A percentile compares a stretch with the other conserved stretches of the same genome.
Conservation (phyloP, 2,797 vertebrate genomes). For the Ceryle rudis region DNA sequence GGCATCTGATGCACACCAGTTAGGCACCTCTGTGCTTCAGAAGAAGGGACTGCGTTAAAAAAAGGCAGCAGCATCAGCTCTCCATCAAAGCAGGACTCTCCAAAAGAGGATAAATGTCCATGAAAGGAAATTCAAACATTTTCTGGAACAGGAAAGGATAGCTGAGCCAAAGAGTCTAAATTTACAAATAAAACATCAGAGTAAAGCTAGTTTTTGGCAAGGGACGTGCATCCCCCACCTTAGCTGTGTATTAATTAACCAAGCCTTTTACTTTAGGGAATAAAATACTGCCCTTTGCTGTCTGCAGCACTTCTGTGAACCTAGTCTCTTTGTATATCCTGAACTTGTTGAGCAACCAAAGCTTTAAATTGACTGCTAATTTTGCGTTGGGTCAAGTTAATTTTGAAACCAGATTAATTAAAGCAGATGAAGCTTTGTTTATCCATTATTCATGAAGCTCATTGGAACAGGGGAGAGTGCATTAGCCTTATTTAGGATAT, state of each 20-base stretch:
- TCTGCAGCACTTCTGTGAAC: constrained; percentile 21
- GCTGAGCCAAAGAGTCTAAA: not conserved
- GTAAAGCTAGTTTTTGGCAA: not conserved
- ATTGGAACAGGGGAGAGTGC: constrained; percentile 59
- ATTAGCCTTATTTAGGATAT: constrained; percentile 68
- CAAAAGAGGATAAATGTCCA: not conserved
- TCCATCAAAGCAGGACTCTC: not conserved
- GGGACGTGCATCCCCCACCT: not conserved
- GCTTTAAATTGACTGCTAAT: constrained; percentile 78
- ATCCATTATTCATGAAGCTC: constrained; percentile 81
- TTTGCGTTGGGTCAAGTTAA: constrained; percentile 79
- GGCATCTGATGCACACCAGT: not conserved
- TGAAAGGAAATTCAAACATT: not conserved
- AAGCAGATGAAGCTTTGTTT: constrained; percentile 76
- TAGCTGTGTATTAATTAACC: constrained; percentile 39
- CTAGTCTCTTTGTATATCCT: constrained; percentile 39
- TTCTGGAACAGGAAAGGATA: not conserved
- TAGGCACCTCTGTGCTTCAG: not conserved
- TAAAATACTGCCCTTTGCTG: constrained; percentile 7
- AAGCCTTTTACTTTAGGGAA: not conserved
- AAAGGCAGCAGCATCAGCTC: not conserved
- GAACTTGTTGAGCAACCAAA: constrained; percentile 63
- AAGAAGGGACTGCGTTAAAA: not conserved
- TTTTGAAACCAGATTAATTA: constrained; percentile 82
- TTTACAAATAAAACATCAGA: not conserved